These are phyloP conservation scores for Sitobion miscanthi DNA, from an alignment of 1,140 invertebrate species.

Conservation along the genomic window DNA sequence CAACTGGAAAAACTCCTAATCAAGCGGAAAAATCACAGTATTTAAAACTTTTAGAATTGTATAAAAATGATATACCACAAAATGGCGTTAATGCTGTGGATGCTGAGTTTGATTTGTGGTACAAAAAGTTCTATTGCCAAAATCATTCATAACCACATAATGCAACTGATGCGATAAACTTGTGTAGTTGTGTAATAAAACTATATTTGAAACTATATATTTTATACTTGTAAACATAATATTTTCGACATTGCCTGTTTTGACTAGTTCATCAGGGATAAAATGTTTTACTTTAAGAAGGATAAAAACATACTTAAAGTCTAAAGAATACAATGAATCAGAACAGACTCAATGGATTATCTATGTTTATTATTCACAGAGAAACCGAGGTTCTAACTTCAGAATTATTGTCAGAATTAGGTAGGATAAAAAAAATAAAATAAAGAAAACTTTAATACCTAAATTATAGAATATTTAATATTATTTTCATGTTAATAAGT, in stretches of 20 bases:
- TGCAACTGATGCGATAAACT: not conserved
- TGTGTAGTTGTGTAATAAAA: not conserved
- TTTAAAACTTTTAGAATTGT: slow-evolving; percentile 19
- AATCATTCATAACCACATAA: not conserved
- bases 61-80: not conserved
- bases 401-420: no score
- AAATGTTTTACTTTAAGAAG: not conserved
- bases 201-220: not conserved
- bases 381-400: no score
- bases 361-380: no score
- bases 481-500: no score
- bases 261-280: not conserved
- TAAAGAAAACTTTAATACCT: no score
- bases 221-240: not conserved
- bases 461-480: no score
- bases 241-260: not conserved
- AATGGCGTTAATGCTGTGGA: not conserved
- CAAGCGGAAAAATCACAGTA: not conserved
- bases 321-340: no score
- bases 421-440: no score
- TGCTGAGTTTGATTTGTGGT: not conserved
- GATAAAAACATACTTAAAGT: not conserved
- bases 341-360: no score
- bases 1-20: not conserved
- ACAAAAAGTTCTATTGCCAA: not conserved